Evolutionary conservation across 2,888 invertebrate species (phyloP), one percentile per base, ranked within the genome.

Genomic region (Metalampra italica): DNA sequence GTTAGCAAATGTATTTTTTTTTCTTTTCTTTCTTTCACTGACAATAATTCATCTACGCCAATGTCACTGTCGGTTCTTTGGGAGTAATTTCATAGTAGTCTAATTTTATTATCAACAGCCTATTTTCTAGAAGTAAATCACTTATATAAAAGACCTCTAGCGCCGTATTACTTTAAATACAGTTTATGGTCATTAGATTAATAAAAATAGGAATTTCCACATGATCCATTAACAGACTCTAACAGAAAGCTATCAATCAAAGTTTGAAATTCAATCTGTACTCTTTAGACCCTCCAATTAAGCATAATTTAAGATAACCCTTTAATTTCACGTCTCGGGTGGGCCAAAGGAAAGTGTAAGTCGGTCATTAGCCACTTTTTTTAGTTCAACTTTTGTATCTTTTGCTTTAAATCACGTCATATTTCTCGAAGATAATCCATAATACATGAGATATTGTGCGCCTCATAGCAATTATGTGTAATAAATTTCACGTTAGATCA

Each of bases 271-370:
- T 86, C 79, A 87, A 87, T 88, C 84, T 78, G 67, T 80, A 78
- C 75, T 76, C 78, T 43, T 80, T 75, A 76, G 75, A 80, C 78
- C 87, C 86, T 78, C 66, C 81, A 89, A 89, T 89, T 89, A 88
- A 82, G 77, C 75, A 81, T 85, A 86, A 88, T 89, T 88, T 81
- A 69, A 86, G 84, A 85, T 88, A 86, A 84, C 71, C 80, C 85
- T 83, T 86, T 87, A 83, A 84, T 88, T 85, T 70, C 78, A 69
- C 82, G 68, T 80, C 82, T 80, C 83, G 77, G 87, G 89, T 88
- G 87, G 88, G 75, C 87, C 64, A 62, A 62, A 71, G 64, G 66
- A 76, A 81, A 83, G 81, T 82, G 80, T 84, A 83, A 79, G 79
- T 71, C 78, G 60, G 73, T 80, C 82, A 87, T 87, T 87, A 87